These are phyloP conservation scores for Phylloscopus collybita DNA, from an alignment of 2,797 vertebrate species.

Conservation along the genomic window DNA sequence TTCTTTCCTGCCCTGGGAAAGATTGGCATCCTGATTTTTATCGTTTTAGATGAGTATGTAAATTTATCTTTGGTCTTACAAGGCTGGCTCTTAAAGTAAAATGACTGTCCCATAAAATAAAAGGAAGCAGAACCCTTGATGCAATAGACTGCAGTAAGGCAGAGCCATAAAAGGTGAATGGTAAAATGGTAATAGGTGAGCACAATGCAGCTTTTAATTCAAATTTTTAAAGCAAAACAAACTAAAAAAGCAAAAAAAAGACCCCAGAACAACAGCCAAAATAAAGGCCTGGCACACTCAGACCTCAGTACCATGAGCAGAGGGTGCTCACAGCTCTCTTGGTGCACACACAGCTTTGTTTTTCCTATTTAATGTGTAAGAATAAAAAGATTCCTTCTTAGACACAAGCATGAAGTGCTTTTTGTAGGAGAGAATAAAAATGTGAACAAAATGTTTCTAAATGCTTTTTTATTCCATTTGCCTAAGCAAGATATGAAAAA, in stretches of 20 bases:
- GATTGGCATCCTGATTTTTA: neutral
- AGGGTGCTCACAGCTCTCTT: neutral
- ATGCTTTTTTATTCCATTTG: neutral
- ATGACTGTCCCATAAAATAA: neutral
- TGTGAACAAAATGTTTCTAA: neutral
- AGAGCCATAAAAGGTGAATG: neutral
- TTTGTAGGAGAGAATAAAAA: neutral
- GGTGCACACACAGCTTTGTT: neutral
- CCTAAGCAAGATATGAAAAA: neutral
- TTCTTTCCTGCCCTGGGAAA: neutral
- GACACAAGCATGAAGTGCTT: neutral
- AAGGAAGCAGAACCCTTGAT: neutral
- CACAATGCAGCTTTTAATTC: neutral
- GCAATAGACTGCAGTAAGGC: neutral
- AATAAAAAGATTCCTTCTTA: neutral
- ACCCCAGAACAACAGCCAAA: neutral
- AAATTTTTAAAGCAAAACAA: neutral
- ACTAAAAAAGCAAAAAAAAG: neutral
- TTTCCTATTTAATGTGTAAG: rapidly evolving
- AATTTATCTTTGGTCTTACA: neutral
- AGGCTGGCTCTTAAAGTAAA: neutral
- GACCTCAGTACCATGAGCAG: neutral
- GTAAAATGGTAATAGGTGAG: neutral
- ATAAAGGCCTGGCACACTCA: neutral
- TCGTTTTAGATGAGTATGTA: neutral